These are phyloP conservation scores for Thymelicus lineola DNA, from an alignment of 2,888 invertebrate genomes.

Conservation along the genomic window DNA sequence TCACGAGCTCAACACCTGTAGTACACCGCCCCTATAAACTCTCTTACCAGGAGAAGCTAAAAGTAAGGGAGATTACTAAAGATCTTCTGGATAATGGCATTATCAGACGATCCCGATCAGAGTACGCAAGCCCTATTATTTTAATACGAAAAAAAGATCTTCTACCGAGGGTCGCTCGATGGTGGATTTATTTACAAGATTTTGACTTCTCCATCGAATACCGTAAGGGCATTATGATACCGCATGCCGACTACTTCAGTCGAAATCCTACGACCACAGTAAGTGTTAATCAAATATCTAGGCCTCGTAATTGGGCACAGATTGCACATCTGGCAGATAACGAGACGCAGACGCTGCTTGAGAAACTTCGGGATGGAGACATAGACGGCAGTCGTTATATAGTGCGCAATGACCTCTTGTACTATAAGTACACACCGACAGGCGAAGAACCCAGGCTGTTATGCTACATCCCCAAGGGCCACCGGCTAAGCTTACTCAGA, in stretches of 20 bases:
- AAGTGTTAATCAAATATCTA: background rate
- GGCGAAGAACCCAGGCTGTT: too few species aligned
- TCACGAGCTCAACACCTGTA: background rate
- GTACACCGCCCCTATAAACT: background rate
- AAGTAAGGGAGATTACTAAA: background rate
- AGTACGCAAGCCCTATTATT: constrained; percentile 3
- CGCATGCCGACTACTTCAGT: too few species aligned
- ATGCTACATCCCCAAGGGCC: too few species aligned
- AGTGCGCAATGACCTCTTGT: constrained; percentile 36
- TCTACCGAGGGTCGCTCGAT: constrained; percentile 50
- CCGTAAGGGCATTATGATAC: background rate
- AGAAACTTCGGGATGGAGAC: constrained; percentile 26
- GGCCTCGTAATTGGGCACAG: constrained; percentile 42
- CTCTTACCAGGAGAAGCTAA: background rate
- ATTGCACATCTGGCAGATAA: constrained; percentile 41
- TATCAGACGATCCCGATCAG: constrained; percentile 6
- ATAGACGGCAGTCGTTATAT: constrained; percentile 34
- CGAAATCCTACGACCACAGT: too few species aligned
- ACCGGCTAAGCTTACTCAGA: too few species aligned
- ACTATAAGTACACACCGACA: constrained; percentile 25
- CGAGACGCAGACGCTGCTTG: constrained; percentile 35
- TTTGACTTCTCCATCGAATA: background rate
- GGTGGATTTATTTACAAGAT: constrained; percentile 45
- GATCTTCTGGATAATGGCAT: constrained; percentile 10
- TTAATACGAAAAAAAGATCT: constrained; percentile 48